phyloP scores from a whole-genome alignment of 2,888 invertebrate genomes.

The Rhabditophanes sp. region DNA sequence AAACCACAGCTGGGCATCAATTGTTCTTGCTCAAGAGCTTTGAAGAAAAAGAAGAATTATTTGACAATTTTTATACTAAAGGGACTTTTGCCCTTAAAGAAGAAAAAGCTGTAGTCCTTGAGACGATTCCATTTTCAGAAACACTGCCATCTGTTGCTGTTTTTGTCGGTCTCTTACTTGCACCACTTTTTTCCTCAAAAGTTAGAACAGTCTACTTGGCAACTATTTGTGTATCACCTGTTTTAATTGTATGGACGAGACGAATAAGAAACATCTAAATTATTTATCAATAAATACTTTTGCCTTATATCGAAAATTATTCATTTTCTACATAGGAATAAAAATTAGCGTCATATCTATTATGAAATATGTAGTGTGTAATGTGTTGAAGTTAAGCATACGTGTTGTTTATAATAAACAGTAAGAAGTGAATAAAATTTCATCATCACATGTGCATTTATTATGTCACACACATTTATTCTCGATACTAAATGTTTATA shows the following conservation, averaged over 20 bases:
- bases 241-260: conserved; percentile 26
- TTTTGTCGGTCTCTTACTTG: conserved; percentile 17
- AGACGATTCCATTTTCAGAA: conserved; percentile 15
- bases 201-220: conserved; percentile 14
- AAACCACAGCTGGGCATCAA: conserved; percentile 11
- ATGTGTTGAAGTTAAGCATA: no score
- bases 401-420: no score
- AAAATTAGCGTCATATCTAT: no score
- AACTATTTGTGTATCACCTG: conserved; percentile 21
- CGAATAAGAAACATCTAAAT: no score
- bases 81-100: conserved; percentile 9
- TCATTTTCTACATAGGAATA: no score
- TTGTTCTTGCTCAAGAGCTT: conserved; percentile 25
- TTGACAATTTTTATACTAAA: conserved; percentile 15
- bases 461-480: no score
- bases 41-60: conserved; percentile 20
- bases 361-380: no score
- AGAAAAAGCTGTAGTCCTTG: conserved; percentile 12
- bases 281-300: no score
- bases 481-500: no score
- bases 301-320: no score
- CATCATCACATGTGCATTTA: no score
- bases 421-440: no score
- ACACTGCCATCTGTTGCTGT: conserved; percentile 22
- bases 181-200: conserved; percentile 18